Evolutionary conservation across 2,797 vertebrate species (phyloP).

Genomic region (Pangasius macronema): DNA sequence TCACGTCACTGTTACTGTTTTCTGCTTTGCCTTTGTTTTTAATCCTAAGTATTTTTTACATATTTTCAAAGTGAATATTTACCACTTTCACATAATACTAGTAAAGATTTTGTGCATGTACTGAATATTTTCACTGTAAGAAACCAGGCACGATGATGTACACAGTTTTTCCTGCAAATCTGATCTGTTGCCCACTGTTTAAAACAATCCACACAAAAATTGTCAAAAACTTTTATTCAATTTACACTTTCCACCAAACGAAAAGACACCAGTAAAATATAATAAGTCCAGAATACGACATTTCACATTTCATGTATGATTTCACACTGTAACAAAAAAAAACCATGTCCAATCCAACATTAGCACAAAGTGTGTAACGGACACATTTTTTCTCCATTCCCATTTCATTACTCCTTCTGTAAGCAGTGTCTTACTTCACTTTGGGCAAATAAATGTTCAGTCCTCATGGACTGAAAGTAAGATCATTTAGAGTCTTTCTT

Average conservation of each 20-base stretch:
- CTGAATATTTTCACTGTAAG: not conserved
- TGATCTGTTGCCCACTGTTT: not conserved
- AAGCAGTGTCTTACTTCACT: not conserved
- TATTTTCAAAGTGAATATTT: not conserved
- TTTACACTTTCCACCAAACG: not conserved
- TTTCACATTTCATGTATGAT: constrained; percentile 11
- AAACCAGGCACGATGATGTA: not conserved
- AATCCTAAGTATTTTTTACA: not conserved
- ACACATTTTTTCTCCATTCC: too few species aligned
- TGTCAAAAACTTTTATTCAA: constrained; percentile 3
- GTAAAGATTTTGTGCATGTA: not conserved
- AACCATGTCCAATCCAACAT: not conserved
- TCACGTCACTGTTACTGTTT: too few species aligned
- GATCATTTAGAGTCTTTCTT: constrained; percentile 2
- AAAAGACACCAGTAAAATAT: constrained; percentile 6
- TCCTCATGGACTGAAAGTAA: not conserved
- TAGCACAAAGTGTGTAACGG: not conserved
- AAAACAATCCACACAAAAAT: too few species aligned
- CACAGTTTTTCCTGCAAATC: not conserved
- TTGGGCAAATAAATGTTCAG: not conserved
- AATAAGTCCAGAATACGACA: not conserved
- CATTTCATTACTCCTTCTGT: not conserved
- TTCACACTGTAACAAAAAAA: not conserved
- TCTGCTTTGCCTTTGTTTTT: not conserved
- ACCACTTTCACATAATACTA: not conserved